A percentile compares a stretch with the other conserved stretches of the same genome.
Evolutionary conservation across 2,797 vertebrate genomes (phyloP).

Genomic region (Bovichtus diacanthus): DNA sequence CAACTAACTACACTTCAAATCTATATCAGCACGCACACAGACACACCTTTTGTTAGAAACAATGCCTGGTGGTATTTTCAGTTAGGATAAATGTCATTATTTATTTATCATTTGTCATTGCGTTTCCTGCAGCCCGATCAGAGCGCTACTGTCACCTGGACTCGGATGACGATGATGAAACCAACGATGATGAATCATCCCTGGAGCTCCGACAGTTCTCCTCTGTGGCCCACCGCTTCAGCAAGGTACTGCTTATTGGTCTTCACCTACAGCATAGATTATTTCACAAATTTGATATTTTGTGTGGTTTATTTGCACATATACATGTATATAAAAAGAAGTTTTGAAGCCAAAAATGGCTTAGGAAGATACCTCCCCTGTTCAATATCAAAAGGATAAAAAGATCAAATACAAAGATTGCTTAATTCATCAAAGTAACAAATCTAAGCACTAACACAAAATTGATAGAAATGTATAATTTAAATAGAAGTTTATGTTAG

Average conservation of each 20-base stretch:
- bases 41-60: not conserved
- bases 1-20: not conserved
- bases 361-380: no score
- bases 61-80: not conserved
- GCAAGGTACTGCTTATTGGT: slow-evolving; percentile 85
- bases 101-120: not conserved
- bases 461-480: no score
- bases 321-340: no score
- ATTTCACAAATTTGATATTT: not conserved
- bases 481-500: no score
- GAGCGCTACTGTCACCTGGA: slow-evolving; percentile 92
- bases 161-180: slow-evolving; percentile 91
- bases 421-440: no score
- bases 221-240: slow-evolving; percentile 94
- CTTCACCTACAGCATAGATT: not conserved
- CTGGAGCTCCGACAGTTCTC: slow-evolving; percentile 94
- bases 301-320: no score
- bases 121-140: slow-evolving; percentile 85
- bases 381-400: no score
- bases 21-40: not conserved
- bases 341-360: no score
- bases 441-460: no score
- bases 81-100: not conserved
- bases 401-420: no score
- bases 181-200: slow-evolving; percentile 91